Base-by-base conservation (phyloP, 2,888 invertebrate species). In the Dryocosmus kuriphilus region DNA sequence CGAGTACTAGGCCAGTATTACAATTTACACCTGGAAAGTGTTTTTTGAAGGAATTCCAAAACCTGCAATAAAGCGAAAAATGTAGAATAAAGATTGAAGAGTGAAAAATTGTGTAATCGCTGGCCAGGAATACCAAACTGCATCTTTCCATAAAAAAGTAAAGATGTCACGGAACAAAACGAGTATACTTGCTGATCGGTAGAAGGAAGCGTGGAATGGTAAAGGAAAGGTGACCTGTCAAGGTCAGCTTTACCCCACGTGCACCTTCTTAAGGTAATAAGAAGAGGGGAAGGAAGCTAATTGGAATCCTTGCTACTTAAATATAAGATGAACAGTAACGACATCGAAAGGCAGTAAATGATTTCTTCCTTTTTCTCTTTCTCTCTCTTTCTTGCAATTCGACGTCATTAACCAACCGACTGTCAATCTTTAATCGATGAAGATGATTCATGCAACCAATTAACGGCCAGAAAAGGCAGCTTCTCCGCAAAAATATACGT, bases 231-330 rank as follows among this genome's bases (percentile, higher is more conserved):
- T 61, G 61, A 61, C 61, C 61, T 61, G 27, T 19, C 61, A 61
- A 61, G 61, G 61, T 61, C 61, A 61, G 61, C 30, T 27, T 27
- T 61, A 61, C 27, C 24, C 61, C 61, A 61, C 61, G 61, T 61
- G 19, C 27, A 61, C 30, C 61, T 61, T 30, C 30, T 30, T 19
- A 61, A 27, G 61, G 30, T 22, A 60, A 27, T 22, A 60, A 27
- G 60, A 60, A 61, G 30, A 30, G 61, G 61, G 61, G 61, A 30
- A 61, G 61, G 19, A 61, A 61, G 30, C 61, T 61, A 61, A 61
- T 61, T 61, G 61, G 61, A 61, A 61, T 30, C 61, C 61, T 61
- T 30, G 61, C 61, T 61, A 61, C 61, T 61, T 61, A 61, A 61
- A 61, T 61, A 61, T 61, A 61, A 61, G 61, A 61, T 61, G 30